Percentiles rank a stretch among this genome's conserved stretches.
Evolutionary conservation across 2,888 invertebrate genomes (phyloP).

Genomic region (Amphimallon solstitiale): DNA sequence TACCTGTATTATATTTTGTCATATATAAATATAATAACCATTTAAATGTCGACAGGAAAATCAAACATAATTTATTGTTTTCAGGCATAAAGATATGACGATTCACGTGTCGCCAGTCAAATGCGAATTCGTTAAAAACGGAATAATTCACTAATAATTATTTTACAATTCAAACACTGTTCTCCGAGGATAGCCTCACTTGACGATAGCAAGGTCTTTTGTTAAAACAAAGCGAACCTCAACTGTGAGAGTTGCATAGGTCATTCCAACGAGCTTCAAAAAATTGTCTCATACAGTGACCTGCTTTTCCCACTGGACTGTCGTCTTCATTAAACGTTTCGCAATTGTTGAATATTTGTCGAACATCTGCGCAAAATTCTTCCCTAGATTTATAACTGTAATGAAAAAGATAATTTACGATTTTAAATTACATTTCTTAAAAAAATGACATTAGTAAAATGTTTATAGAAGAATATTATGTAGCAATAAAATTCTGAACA

Average conservation of each 20-base stretch:
- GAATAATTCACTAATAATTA: conserved; percentile 32
- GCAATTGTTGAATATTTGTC: conserved; percentile 97
- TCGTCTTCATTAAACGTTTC: conserved; percentile 99
- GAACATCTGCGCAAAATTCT: conserved; percentile 91
- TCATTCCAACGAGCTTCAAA: conserved; percentile 92
- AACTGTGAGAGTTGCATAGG: conserved; percentile 65
- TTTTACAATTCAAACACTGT: conserved; percentile 38
- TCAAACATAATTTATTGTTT: conserved; percentile 23
- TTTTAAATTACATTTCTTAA: too few species aligned
- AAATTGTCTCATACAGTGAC: conserved; percentile 91
- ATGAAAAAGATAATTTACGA: conserved; percentile 42
- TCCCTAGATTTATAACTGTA: conserved; percentile 90
- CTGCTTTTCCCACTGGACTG: conserved; percentile 96
- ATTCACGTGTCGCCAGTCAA: conserved; percentile 26
- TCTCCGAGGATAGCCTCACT: conserved; percentile 46
- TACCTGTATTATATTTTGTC: conserved; percentile 53
- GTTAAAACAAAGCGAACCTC: conserved; percentile 56
- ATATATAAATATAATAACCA: conserved; percentile 31
- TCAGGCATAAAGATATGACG: conserved; percentile 13
- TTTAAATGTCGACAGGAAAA: conserved; percentile 29
- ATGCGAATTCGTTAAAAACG: conserved; percentile 20
- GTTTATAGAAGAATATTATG: too few species aligned
- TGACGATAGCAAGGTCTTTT: conserved; percentile 49
- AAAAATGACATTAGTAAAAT: too few species aligned
- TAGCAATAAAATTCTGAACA: too few species aligned